Percentiles rank a stretch among this genome's conserved stretches.
Conservation (phyloP, 23 tunicate genomes). For the Oikopleura dioica region DNA sequence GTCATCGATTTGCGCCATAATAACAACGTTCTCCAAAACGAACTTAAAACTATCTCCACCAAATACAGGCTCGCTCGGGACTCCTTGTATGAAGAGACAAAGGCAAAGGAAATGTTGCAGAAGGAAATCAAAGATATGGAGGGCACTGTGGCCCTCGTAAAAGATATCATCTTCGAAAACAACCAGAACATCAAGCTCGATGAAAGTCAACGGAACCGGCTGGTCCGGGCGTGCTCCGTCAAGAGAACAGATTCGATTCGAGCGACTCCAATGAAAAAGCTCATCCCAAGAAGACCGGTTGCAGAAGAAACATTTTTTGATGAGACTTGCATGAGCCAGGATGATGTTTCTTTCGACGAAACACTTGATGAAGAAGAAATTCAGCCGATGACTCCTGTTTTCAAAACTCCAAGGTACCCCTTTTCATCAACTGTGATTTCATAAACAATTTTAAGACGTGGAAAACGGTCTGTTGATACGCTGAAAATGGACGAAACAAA, state of each 20-base stretch:
- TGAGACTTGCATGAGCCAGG: not conserved
- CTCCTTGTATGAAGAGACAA: not conserved
- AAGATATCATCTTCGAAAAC: not conserved
- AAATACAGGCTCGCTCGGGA: not conserved
- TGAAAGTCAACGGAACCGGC: not conserved
- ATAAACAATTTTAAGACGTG: not conserved
- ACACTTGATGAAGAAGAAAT: slow-evolving; percentile 3
- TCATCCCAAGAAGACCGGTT: not conserved
- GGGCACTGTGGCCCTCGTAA: not conserved
- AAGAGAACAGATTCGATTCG: not conserved
- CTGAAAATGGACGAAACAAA: not conserved
- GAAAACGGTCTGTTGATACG: not conserved
- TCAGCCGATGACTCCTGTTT: too few species aligned
- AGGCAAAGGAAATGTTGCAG: not conserved
- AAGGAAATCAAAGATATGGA: not conserved
- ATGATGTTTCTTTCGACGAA: slow-evolving; percentile 1
- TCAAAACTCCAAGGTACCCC: too few species aligned
- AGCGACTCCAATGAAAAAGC: not conserved
- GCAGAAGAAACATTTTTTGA: slow-evolving; percentile 1
- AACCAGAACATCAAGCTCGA: not conserved
- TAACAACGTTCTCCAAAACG: not conserved
- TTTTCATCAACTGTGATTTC: not conserved
- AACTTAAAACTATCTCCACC: not conserved
- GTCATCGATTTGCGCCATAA: not conserved
- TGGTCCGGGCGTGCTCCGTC: slow-evolving; percentile 7